Percentiles rank a stretch among this genome's conserved stretches.
Conservation (phyloP, 1,140 invertebrate species). For the Schlechtendalia chinensis region DNA sequence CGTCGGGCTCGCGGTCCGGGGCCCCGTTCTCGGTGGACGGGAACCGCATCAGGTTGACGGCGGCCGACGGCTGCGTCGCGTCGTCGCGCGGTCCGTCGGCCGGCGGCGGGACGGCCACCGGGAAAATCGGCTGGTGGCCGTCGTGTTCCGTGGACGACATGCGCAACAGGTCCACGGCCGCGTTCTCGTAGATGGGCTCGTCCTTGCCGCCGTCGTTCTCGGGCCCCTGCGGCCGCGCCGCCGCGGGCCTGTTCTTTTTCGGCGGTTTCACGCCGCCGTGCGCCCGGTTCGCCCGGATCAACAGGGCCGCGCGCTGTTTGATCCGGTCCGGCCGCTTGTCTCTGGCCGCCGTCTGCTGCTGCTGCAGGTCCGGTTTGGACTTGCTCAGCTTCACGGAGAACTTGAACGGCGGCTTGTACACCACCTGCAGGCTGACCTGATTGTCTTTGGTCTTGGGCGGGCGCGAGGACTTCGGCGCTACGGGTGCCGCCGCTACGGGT, state of each 20-base stretch:
- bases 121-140: slow-evolving; percentile 43
- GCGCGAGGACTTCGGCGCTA: slow-evolving; percentile 37
- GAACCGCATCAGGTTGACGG: slow-evolving; percentile 19
- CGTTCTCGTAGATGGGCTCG: slow-evolving; percentile 38
- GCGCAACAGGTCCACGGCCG: slow-evolving; percentile 52
- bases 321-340: slow-evolving; percentile 49
- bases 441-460: slow-evolving; percentile 56
- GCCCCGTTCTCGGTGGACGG: slow-evolving; percentile 32
- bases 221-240: not conserved
- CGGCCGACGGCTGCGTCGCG: slow-evolving; percentile 8
- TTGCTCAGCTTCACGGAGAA: slow-evolving; percentile 74
- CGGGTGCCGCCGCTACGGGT: no score
- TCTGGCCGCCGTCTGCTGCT: not conserved
- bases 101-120: slow-evolving; percentile 33
- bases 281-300: slow-evolving; percentile 49
- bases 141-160: slow-evolving; percentile 54
- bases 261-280: slow-evolving; percentile 1
- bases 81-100: no score
- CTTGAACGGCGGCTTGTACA: slow-evolving; percentile 81
- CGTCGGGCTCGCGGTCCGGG: no score
- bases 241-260: not conserved
- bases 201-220: not conserved
- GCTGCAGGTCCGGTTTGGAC: slow-evolving; percentile 51
- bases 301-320: slow-evolving; percentile 50
- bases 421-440: slow-evolving; percentile 73